phyloP scores from a whole-genome alignment of 2,113 vertebrate species.

The Tetrax tetrax region DNA sequence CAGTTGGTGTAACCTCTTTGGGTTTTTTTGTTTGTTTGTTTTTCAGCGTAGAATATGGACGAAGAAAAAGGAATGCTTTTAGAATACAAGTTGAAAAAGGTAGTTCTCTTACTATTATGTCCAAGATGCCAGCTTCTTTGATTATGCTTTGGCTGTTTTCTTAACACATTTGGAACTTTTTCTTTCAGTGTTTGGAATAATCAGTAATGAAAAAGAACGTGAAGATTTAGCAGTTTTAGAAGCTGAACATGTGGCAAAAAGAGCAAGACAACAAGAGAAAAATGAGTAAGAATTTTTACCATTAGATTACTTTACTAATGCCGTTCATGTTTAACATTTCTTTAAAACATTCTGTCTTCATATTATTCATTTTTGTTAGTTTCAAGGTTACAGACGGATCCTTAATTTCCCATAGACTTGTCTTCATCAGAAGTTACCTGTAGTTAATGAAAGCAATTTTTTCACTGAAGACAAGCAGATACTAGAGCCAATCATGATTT shows the following conservation, averaged over 20 bases:
- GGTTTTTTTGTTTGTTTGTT: background rate
- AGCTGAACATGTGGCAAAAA: slow-evolving; percentile 85
- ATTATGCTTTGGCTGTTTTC: background rate
- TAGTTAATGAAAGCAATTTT: background rate
- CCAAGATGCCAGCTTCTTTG: background rate
- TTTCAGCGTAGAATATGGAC: slow-evolving; percentile 88
- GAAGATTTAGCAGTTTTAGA: slow-evolving; percentile 78
- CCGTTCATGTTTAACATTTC: background rate
- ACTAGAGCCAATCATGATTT: background rate
- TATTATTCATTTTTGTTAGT: background rate
- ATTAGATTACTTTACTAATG: background rate
- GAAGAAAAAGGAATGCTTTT: slow-evolving; percentile 93
- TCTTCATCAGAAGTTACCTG: background rate
- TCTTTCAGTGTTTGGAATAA: slow-evolving; percentile 81
- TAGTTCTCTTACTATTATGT: slow-evolving; percentile 47
- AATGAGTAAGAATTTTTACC: slow-evolving; percentile 72
- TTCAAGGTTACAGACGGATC: background rate
- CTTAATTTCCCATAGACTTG: background rate
- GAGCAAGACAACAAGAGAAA: slow-evolving; percentile 76
- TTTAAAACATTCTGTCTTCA: background rate
- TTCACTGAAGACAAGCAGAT: background rate
- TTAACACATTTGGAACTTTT: background rate
- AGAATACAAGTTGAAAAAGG: slow-evolving; percentile 94
- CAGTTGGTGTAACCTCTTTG: background rate
- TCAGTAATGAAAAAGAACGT: slow-evolving; percentile 77